phyloP scores from a whole-genome alignment of 2,797 vertebrate species.

The Poecilia velifera region DNA sequence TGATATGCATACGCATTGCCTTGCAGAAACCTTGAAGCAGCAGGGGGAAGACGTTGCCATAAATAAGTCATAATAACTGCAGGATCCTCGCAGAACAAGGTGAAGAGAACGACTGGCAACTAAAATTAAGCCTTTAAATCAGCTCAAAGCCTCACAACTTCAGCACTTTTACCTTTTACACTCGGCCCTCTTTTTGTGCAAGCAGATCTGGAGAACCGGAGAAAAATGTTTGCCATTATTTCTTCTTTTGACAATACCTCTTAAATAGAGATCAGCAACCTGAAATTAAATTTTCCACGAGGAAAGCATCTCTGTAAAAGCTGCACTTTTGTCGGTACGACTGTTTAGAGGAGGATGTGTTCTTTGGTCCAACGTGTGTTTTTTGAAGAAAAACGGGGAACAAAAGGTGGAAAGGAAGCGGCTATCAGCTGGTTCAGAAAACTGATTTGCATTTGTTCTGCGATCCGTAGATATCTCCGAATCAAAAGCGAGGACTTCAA shows the following conservation, averaged over 20 bases:
- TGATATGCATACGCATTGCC: neutral
- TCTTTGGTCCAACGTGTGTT: slow-evolving; percentile 1
- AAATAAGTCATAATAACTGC: slow-evolving; percentile 8
- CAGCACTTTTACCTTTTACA: neutral
- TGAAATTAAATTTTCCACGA: neutral
- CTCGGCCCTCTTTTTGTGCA: neutral
- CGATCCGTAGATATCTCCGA: neutral
- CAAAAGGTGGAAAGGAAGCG: neutral
- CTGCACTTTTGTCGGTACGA: neutral
- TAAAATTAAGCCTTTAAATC: slow-evolving; percentile 4
- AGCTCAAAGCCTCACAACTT: neutral
- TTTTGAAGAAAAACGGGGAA: neutral
- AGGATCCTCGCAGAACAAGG: neutral
- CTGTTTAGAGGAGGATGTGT: neutral
- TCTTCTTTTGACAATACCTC: neutral
- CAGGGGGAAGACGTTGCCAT: neutral
- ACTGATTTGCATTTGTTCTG: neutral
- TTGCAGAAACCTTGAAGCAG: neutral
- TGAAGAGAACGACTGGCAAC: neutral
- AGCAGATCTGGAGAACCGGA: neutral
- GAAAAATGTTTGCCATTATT: neutral
- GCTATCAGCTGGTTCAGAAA: neutral
- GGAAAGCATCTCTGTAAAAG: neutral
- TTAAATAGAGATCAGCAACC: neutral
- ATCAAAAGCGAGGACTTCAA: neutral